phyloP scores from a whole-genome alignment of 2,888 invertebrate genomes.

The Notocelia uddmanniana region DNA sequence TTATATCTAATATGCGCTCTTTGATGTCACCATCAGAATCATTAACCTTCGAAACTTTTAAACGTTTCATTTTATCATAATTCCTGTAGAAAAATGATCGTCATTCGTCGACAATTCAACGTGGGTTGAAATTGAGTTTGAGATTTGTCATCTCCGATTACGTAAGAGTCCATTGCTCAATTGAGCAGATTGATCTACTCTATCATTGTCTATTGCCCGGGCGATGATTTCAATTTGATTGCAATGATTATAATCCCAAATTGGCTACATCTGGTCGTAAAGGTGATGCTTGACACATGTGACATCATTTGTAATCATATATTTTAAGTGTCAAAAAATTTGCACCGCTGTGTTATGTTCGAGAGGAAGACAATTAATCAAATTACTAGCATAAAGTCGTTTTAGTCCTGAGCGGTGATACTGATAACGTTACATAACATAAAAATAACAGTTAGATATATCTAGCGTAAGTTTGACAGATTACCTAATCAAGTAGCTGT shows the following conservation, averaged over 20 bases:
- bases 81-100: constrained; percentile 7
- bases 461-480: too few relatives aligned
- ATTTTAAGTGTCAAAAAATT: background rate
- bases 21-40: background rate
- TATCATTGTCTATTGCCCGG: constrained; percentile 24
- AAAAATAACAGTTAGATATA: too few relatives aligned
- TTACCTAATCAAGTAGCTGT: too few relatives aligned
- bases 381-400: background rate
- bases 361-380: background rate
- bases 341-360: background rate
- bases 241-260: constrained; percentile 24
- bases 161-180: constrained; percentile 31
- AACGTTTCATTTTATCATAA: constrained; percentile 8
- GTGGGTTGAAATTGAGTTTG: constrained; percentile 20
- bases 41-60: constrained; percentile 5
- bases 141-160: constrained; percentile 33
- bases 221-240: constrained; percentile 27
- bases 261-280: constrained; percentile 6
- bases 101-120: constrained; percentile 1
- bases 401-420: too few relatives aligned
- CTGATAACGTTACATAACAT: too few relatives aligned
- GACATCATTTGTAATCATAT: background rate
- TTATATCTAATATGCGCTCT: background rate
- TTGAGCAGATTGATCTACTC: constrained; percentile 35
- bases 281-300: background rate